Conservation (phyloP, 2,797 vertebrate species). For the Iguana delicatissima region DNA sequence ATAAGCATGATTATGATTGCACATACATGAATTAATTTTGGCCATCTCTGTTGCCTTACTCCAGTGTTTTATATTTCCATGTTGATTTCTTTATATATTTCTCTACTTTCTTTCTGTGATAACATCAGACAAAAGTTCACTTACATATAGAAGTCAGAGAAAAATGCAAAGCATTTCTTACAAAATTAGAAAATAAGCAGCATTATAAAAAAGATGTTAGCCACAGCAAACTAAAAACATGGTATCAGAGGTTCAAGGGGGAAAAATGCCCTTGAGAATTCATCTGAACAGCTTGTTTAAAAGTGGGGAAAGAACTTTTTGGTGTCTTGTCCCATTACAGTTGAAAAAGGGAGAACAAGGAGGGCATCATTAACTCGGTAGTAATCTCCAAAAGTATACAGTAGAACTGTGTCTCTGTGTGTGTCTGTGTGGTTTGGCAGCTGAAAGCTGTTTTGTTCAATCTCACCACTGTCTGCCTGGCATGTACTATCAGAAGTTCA, state of each 20-base stretch:
- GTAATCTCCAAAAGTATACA: neutral
- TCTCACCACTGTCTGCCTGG: conserved; percentile 37
- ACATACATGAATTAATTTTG: conserved; percentile 1
- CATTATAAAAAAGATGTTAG: neutral
- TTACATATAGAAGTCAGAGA: neutral
- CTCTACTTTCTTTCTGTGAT: neutral
- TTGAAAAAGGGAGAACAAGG: too few species aligned
- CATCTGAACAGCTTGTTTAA: too few species aligned
- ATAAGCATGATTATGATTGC: neutral
- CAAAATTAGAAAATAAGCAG: neutral
- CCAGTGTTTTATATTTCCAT: neutral
- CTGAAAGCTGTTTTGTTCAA: neutral
- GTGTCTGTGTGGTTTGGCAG: conserved; percentile 25
- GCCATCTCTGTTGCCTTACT: neutral
- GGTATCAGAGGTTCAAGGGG: neutral
- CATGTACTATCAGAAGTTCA: conserved; percentile 11
- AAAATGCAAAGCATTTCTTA: neutral
- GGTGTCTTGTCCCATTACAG: too few species aligned
- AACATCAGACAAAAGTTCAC: neutral
- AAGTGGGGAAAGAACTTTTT: too few species aligned
- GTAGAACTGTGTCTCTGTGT: too few species aligned
- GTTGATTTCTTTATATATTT: neutral
- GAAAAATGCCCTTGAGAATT: neutral
- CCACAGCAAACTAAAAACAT: neutral
- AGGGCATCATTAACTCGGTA: too few species aligned